A percentile compares a stretch with the other conserved stretches of the same genome.
Conservation (phyloP, 1,140 invertebrate species). For the Musca domestica region DNA sequence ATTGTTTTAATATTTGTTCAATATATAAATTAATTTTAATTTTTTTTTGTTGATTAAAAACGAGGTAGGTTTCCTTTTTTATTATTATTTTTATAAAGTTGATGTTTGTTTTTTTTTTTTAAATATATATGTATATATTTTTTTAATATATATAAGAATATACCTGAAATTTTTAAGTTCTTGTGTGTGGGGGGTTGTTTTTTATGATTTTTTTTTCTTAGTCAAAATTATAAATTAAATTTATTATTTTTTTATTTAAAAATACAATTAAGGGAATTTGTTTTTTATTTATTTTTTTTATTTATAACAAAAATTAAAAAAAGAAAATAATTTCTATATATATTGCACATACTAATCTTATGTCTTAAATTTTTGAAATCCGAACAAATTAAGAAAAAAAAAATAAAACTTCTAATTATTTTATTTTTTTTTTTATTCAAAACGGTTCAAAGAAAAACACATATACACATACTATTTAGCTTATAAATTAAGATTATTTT, state of each 20-base stretch:
- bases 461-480: neutral
- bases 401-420: neutral
- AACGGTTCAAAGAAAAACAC: neutral
- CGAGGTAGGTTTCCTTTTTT: slow-evolving; percentile 10
- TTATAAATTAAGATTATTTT: neutral
- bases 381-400: neutral
- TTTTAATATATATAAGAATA: neutral
- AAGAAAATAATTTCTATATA: neutral
- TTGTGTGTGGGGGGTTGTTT: neutral
- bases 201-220: slow-evolving; percentile 10
- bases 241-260: neutral
- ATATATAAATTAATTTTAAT: neutral
- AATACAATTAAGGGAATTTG: neutral
- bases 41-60: slow-evolving; percentile 3
- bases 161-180: too few species aligned
- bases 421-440: neutral
- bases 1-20: neutral
- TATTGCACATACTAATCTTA: neutral
- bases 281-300: neutral
- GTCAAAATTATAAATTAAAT: neutral
- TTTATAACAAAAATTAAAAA: neutral
- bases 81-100: too few species aligned
- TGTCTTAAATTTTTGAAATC: too few species aligned
- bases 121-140: neutral
- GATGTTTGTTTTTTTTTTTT: neutral